Conservation (phyloP, 2,888 invertebrate genomes). For the Drosophila basisetae region DNA sequence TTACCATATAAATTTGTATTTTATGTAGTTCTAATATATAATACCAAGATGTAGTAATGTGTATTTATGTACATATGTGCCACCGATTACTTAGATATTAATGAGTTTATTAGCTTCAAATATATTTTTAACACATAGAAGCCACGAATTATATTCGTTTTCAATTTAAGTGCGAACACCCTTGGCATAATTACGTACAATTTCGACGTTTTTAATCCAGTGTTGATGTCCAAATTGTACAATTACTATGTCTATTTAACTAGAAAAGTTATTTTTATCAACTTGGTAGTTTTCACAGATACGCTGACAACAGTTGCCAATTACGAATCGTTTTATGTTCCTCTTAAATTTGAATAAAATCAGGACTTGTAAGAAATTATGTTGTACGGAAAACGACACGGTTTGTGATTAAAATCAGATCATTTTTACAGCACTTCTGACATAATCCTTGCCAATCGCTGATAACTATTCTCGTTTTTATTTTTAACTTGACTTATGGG, state of each 20-base stretch:
- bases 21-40: slow-evolving; percentile 36
- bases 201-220: not conserved
- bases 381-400: not conserved
- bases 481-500: not conserved
- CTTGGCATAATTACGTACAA: not conserved
- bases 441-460: not conserved
- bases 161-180: not conserved
- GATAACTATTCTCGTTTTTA: not conserved
- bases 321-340: not conserved
- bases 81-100: slow-evolving; percentile 64
- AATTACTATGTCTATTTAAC: not conserved
- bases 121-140: slow-evolving; percentile 23
- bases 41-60: slow-evolving; percentile 41
- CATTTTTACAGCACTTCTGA: not conserved
- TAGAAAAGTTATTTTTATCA: not conserved
- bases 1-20: slow-evolving; percentile 30
- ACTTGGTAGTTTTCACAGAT: not conserved
- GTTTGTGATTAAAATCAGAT: not conserved
- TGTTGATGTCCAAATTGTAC: not conserved
- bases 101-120: slow-evolving; percentile 51
- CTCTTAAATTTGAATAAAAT: not conserved
- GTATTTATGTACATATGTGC: slow-evolving; percentile 52
- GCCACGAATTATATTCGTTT: slow-evolving; percentile 11
- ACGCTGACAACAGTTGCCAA: not conserved
- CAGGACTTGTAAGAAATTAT: not conserved